A percentile compares a stretch with the other conserved stretches of the same genome.
Evolutionary conservation across 2,888 invertebrate species (phyloP).

Genomic region (Drosophila infuscata): DNA sequence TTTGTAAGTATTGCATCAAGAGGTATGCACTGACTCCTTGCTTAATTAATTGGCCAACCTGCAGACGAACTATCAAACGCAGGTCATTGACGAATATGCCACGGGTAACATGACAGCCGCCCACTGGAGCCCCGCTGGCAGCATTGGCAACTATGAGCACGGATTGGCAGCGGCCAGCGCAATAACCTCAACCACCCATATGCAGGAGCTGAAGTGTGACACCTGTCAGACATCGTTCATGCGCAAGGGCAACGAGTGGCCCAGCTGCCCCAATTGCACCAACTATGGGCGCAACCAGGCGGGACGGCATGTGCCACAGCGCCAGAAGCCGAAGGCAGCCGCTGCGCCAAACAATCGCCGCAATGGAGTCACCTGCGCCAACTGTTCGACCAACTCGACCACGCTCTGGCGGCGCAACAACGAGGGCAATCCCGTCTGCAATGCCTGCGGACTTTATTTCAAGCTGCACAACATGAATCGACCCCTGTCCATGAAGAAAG

Average conservation of each 20-base stretch:
- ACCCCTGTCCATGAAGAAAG: constrained; percentile 99
- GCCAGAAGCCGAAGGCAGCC: constrained; percentile 82
- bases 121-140: constrained; percentile 67
- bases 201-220: constrained; percentile 79
- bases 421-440: constrained; percentile 94
- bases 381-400: constrained; percentile 89
- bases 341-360: constrained; percentile 82
- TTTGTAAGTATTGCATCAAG: constrained; percentile 73
- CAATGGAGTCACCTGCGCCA: constrained; percentile 86
- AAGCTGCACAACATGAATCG: constrained; percentile 89
- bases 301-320: constrained; percentile 69
- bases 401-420: constrained; percentile 95
- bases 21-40: background rate
- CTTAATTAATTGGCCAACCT: constrained; percentile 24
- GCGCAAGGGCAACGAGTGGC: constrained; percentile 77
- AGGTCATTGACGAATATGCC: constrained; percentile 83
- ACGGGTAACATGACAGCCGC: constrained; percentile 70
- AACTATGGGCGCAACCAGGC: constrained; percentile 46
- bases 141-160: constrained; percentile 69
- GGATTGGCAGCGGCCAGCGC: constrained; percentile 49
- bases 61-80: constrained; percentile 81
- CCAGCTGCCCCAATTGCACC: constrained; percentile 69
- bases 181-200: constrained; percentile 46
- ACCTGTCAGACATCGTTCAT: constrained; percentile 71
- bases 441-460: constrained; percentile 89